Evolutionary conservation across 2,113 vertebrate species (phyloP), one percentile per base, ranked within the genome.

Genomic region (Petrocephalus zakoni): DNA sequence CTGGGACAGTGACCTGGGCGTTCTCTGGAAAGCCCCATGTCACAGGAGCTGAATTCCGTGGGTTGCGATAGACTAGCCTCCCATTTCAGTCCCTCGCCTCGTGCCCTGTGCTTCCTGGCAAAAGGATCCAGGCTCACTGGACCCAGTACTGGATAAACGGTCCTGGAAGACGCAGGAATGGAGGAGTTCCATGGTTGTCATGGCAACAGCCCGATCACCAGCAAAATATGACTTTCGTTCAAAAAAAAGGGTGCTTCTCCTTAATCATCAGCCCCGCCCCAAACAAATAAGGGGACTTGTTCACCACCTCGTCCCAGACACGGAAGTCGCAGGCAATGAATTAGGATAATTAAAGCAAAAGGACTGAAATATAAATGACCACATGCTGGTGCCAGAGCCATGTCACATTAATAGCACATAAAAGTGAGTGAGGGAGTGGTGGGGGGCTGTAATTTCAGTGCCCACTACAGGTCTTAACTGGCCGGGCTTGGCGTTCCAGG

Each of bases 361-460:
- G 83, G 84, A 55, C 21, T 49, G 46, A 37, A 72, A 53, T 86
- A 86, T 75, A 86, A 86, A 56, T 86, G 85, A 46, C 84, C 34
- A 55, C 56, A 86, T 13, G 83, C 83, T 49, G 34, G 11, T 53
- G 88, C 88, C 88, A 86, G 37, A 85, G 21, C 49, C 11, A 21
- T 78, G 88, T 86, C 88, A 89, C 84, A 89, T 86, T 89, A 86
- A 89, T 86, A 86, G 84, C 83, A 46, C 64, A 86, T 89, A 55
- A 86, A 89, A 86, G 58, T 37, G 64, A 86, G 46, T 52, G 88
- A 89, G 29, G 47, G 34, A 86, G 9, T 42, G 82, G 34, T 51
- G 72, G 42, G 84, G 64, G 64, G 47, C 61, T 81, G 61, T 83
- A 21, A 89, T 75, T 68, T 89, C 49, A 86, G 84, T 52, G 42